A percentile compares a stretch with the other conserved stretches of the same genome.
Evolutionary conservation across 2,113 vertebrate genomes (phyloP).

Genomic region (Aspidoscelis tigris): DNA sequence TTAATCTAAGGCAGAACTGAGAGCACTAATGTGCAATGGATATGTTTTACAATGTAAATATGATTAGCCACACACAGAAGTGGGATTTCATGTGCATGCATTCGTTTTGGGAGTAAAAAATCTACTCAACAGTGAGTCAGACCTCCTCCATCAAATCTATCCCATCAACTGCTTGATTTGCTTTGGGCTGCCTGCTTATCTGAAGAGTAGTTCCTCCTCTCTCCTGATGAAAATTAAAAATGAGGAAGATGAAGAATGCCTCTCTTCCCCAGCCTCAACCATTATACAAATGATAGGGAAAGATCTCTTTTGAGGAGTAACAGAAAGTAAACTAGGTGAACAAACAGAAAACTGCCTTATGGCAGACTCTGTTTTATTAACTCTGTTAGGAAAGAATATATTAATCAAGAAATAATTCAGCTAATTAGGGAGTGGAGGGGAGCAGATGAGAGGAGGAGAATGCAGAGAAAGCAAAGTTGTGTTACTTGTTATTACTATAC

Average conservation of each 20-base stretch:
- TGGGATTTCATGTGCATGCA: slow-evolving; percentile 59
- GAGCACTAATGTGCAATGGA: slow-evolving; percentile 62
- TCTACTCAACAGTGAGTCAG: slow-evolving; percentile 40
- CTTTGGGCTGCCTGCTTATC: slow-evolving; percentile 38
- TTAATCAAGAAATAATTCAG: not conserved
- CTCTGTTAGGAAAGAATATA: slow-evolving; percentile 13
- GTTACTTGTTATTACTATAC: not conserved
- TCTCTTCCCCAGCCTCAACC: too few species aligned
- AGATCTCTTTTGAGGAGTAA: not conserved
- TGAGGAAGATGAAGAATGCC: too few species aligned
- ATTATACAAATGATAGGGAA: too few species aligned
- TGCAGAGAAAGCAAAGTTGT: not conserved
- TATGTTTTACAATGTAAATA: slow-evolving; percentile 63
- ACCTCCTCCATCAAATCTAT: slow-evolving; percentile 56
- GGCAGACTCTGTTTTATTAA: not conserved
- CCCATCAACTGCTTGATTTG: slow-evolving; percentile 31
- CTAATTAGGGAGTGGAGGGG: not conserved
- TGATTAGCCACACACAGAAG: slow-evolving; percentile 68
- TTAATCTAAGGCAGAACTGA: slow-evolving; percentile 62
- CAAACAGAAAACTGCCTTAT: not conserved
- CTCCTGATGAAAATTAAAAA: not conserved
- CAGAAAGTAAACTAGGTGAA: not conserved
- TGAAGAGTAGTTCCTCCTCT: slow-evolving; percentile 22
- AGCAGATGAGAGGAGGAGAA: not conserved
- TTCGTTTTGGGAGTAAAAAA: slow-evolving; percentile 59